Evolutionary conservation across 2,113 vertebrate genomes (phyloP).

Genomic region (Osmerus mordax): DNA sequence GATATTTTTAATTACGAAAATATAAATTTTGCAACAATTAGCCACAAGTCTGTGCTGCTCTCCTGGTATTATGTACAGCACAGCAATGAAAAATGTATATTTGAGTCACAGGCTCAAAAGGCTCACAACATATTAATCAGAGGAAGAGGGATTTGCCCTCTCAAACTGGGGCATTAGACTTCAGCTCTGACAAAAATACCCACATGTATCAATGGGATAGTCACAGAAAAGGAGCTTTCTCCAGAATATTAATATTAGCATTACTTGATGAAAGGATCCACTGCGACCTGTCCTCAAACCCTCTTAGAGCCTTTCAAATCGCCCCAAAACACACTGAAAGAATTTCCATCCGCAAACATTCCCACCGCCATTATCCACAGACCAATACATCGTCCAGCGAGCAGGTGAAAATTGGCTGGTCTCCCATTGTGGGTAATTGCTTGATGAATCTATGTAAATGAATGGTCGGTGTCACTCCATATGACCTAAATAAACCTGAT

Average conservation of each 20-base stretch:
- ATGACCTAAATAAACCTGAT: constrained; percentile 23
- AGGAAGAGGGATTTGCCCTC: constrained; percentile 35
- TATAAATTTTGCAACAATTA: too few relatives aligned
- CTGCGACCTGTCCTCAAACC: constrained; percentile 23
- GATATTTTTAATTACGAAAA: too few relatives aligned
- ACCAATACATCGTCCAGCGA: background rate
- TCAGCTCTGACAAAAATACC: constrained; percentile 25
- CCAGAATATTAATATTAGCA: constrained; percentile 18
- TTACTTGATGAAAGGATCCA: constrained; percentile 24
- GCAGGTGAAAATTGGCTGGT: background rate
- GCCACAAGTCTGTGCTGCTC: too few relatives aligned
- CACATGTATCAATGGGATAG: constrained; percentile 20
- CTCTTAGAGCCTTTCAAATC: constrained; percentile 27
- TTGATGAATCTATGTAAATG: constrained; percentile 24
- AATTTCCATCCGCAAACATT: background rate
- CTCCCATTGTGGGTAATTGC: background rate
- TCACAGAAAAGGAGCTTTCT: constrained; percentile 20
- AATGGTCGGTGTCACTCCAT: constrained; percentile 1
- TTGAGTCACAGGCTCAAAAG: constrained; percentile 27
- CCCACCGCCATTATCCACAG: background rate
- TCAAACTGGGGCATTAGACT: constrained; percentile 42
- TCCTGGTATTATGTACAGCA: background rate
- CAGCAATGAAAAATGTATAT: constrained; percentile 14
- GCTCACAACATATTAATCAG: constrained; percentile 17
- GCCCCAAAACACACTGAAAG: background rate